Evolutionary conservation across 2,797 vertebrate genomes (phyloP).

Genomic region (Chelonia mydas): DNA sequence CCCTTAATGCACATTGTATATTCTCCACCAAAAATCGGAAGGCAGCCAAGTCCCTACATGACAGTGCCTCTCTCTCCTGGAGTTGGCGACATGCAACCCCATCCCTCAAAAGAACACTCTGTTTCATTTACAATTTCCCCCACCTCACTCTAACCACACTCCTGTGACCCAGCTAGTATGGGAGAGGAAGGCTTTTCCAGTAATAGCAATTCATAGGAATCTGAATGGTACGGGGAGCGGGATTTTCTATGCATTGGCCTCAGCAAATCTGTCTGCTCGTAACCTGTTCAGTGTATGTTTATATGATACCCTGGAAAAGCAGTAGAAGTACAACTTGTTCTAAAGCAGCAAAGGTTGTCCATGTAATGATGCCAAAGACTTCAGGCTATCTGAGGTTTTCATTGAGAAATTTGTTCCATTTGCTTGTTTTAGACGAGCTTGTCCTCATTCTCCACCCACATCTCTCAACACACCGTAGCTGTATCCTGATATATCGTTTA

Average conservation of each 20-base stretch:
- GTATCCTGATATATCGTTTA: neutral
- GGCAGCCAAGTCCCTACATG: rapidly evolving
- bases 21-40: neutral
- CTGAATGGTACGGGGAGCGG: rapidly evolving
- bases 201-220: neutral
- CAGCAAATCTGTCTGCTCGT: neutral
- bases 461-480: neutral
- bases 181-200: neutral
- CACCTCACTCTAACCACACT: neutral
- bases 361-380: neutral
- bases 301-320: neutral
- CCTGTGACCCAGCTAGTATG: neutral
- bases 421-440: neutral
- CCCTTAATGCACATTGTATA: neutral
- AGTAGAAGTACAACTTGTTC: neutral
- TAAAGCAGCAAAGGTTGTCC: neutral
- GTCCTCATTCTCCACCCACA: neutral
- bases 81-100: neutral
- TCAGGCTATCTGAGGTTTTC: neutral
- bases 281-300: neutral
- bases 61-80: rapidly evolving
- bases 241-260: neutral
- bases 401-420: neutral
- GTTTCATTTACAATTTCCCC: neutral
- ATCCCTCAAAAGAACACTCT: neutral